Evolutionary conservation across 2,113 vertebrate species (phyloP).

Genomic region (Myxocyprinus asiaticus): DNA sequence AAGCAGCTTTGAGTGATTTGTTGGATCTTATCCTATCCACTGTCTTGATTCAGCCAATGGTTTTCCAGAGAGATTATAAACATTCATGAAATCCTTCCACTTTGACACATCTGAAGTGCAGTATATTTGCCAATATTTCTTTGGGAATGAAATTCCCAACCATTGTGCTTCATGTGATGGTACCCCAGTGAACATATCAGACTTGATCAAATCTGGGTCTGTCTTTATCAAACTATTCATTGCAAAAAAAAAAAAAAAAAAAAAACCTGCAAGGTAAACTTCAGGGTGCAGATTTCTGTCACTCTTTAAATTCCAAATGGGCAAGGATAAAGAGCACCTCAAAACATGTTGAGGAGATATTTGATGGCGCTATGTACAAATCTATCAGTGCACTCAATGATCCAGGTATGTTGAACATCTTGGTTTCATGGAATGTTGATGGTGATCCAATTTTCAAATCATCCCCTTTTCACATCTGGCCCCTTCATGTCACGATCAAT

Average conservation of each 20-base stretch:
- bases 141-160: constrained; percentile 18
- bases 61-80: neutral
- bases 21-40: constrained; percentile 8
- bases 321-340: neutral
- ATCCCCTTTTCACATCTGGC: constrained; percentile 13
- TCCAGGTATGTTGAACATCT: neutral
- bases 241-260: neutral
- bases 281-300: neutral
- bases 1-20: constrained; percentile 7
- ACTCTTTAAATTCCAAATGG: neutral
- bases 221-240: constrained; percentile 1
- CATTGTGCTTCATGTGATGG: neutral
- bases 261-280: no score
- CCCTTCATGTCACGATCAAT: constrained; percentile 5
- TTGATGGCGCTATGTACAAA: constrained; percentile 17
- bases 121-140: constrained; percentile 12
- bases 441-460: constrained; percentile 23
- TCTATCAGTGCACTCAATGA: neutral
- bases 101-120: neutral
- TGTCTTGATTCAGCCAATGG: constrained; percentile 8
- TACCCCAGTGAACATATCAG: neutral
- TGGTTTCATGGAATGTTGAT: constrained; percentile 25
- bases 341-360: constrained; percentile 10
- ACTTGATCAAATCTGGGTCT: constrained; percentile 2
- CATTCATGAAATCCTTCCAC: constrained; percentile 3